These are phyloP conservation scores for Samia ricini DNA, from an alignment of 1,140 invertebrate genomes.

Conservation along the genomic window DNA sequence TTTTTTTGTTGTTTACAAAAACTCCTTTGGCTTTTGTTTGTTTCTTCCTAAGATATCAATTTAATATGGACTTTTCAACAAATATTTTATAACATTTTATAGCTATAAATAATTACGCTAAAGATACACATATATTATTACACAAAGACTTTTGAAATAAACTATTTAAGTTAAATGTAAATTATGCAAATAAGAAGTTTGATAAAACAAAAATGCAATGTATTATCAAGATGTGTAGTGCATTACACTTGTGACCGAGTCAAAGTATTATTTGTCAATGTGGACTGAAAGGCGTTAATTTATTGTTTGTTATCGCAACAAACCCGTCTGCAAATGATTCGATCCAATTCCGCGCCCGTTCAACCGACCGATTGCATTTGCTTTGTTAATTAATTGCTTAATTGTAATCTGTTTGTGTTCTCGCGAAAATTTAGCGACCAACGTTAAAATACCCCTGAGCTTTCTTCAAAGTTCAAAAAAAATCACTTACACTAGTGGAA, in stretches of 20 bases:
- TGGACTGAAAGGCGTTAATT: slow-evolving; percentile 15
- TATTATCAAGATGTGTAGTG: neutral
- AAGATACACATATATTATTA: no score
- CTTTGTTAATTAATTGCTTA: slow-evolving; percentile 4
- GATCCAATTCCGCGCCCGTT: slow-evolving; percentile 26
- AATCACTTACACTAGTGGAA: no score
- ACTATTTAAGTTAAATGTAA: no score
- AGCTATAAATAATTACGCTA: no score
- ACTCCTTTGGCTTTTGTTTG: neutral
- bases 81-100: no score
- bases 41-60: neutral
- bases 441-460: no score
- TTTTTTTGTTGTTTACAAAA: neutral
- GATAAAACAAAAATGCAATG: neutral
- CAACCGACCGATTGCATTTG: slow-evolving; percentile 18
- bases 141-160: no score
- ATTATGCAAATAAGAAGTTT: neutral
- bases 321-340: slow-evolving; percentile 29
- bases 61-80: neutral
- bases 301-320: slow-evolving; percentile 26
- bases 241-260: neutral
- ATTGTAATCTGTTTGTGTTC: neutral
- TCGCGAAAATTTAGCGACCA: neutral
- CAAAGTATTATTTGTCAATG: neutral
- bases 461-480: no score